Evolutionary conservation across 2,113 vertebrate species (phyloP).

Genomic region (Aleadryas rufinucha): DNA sequence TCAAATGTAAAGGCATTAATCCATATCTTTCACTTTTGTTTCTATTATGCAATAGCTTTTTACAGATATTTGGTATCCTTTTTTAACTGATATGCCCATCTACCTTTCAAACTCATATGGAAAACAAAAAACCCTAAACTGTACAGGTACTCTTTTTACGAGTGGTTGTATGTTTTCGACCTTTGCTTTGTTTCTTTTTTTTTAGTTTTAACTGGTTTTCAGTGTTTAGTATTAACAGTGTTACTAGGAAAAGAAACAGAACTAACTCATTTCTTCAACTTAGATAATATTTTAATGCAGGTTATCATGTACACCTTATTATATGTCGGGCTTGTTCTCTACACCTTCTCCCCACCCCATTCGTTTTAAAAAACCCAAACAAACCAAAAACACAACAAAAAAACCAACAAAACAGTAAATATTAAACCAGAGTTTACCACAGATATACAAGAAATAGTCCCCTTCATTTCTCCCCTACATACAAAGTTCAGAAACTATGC

Average conservation of each 20-base stretch:
- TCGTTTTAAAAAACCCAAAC: neutral
- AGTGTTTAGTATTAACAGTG: neutral
- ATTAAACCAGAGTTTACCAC: neutral
- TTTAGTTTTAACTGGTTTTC: neutral
- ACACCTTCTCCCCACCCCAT: fast-evolving
- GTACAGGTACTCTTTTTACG: neutral
- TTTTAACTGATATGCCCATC: neutral
- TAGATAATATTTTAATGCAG: neutral
- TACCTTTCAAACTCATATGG: neutral
- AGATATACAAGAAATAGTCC: neutral
- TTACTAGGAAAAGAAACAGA: neutral
- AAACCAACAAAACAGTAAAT: neutral
- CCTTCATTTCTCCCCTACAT: neutral
- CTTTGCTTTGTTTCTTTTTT: neutral
- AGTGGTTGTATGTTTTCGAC: fast-evolving
- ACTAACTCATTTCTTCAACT: neutral
- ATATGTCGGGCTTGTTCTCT: neutral
- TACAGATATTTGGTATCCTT: neutral
- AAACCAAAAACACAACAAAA: neutral
- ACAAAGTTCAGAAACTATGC: neutral
- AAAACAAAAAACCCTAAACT: neutral
- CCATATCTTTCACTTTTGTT: neutral
- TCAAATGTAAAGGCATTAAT: neutral
- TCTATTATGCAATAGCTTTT: neutral
- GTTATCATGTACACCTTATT: fast-evolving